Base-by-base conservation (phyloP, 1,140 invertebrate species). In the Drosophila ananassae region DNA sequence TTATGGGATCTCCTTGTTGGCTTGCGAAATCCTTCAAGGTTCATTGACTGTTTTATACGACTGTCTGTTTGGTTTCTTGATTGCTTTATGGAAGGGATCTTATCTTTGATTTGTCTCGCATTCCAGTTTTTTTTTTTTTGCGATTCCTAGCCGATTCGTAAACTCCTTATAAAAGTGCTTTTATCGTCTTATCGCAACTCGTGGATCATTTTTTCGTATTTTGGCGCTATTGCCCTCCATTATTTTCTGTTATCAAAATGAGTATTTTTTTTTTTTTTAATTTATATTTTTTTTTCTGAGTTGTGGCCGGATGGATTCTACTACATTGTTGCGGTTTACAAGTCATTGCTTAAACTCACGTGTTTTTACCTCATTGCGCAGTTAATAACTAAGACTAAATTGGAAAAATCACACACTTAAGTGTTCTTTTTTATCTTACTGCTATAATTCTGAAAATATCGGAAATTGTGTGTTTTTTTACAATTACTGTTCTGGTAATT, bases 331-430 rank as follows among this genome's bases (percentile, higher is more conserved):
- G 67, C 44, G 67, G 63, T 58, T 58, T 41, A 22, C 54, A 39
- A 55, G 28, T 51, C 60, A 47, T 13, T 57, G 53, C 13, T 37
- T 58, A 48, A 55, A 41, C 30, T 79, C 78, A 80, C 78, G 74
- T 80, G 78, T 60, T 32, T 71, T 12, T 24, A 2, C 37, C 44
- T 24, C 48, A 60, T 58, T 71, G 72, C 79, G 73, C 79, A 81
- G 58, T 67, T 67, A 44, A 24, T 3, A 61, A 72, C 48, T 57
- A n/a, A 67, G 12, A 55, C 59, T 28, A 44, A 50, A 54, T 51
- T 17, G 53, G 46, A 37, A 55, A 59, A 51, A 64, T 47, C 10
- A 7, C 22, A 2, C 8, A 24, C 44, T 21, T 21, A 17, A 17
- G 41, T 30, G 13, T 8, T 47, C 4, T 22, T 46, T 47, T 47